phyloP scores from a whole-genome alignment of 2,888 invertebrate species.

The Volucella zonaria region DNA sequence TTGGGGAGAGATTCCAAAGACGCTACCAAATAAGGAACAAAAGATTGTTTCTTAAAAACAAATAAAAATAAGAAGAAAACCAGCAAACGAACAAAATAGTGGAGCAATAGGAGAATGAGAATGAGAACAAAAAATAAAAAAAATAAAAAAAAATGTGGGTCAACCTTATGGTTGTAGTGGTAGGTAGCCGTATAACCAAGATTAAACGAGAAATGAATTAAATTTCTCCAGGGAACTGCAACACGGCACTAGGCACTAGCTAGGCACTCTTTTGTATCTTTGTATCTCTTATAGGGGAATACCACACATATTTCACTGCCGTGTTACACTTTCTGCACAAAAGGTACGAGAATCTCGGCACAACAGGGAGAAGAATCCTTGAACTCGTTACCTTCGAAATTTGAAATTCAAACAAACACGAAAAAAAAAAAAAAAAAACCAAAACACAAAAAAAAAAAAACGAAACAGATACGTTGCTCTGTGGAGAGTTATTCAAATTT shows the following conservation, averaged over 20 bases:
- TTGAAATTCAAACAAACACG: constrained; percentile 64
- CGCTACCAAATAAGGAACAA: constrained; percentile 69
- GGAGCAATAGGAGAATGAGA: constrained; percentile 53
- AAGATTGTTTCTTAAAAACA: constrained; percentile 39
- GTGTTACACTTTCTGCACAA: constrained; percentile 27
- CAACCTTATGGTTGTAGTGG: constrained; percentile 78
- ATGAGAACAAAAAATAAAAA: constrained; percentile 50
- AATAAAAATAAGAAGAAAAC: constrained; percentile 20
- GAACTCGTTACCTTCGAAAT: constrained; percentile 74
- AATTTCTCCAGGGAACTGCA: constrained; percentile 21
- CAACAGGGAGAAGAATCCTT: constrained; percentile 60
- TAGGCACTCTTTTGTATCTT: neutral
- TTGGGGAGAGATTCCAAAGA: constrained; percentile 57
- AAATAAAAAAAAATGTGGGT: constrained; percentile 78
- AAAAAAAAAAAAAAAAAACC: neutral
- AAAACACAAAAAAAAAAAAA: neutral
- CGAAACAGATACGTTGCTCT: constrained; percentile 14
- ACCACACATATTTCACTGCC: constrained; percentile 39
- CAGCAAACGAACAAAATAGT: constrained; percentile 35
- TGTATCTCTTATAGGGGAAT: neutral
- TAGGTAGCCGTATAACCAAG: constrained; percentile 36
- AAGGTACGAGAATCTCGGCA: constrained; percentile 3
- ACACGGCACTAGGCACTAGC: neutral
- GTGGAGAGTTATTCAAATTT: constrained; percentile 68
- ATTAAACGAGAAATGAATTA: constrained; percentile 43